Evolutionary conservation across 2,113 vertebrate genomes (phyloP), one percentile per base, ranked within the genome.

Genomic region (Lamprotornis superbus): DNA sequence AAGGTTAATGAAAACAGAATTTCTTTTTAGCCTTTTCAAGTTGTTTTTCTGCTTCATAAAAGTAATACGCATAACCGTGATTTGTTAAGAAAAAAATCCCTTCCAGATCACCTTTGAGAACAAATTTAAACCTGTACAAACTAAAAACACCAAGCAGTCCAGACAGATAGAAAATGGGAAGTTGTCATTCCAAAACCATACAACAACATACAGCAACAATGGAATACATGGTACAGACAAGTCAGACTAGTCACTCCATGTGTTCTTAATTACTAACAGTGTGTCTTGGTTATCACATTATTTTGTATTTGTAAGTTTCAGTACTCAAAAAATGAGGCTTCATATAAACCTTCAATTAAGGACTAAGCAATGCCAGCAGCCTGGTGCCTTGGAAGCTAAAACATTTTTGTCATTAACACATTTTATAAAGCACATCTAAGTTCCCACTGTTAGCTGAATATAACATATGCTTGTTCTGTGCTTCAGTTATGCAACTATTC

Each of bases 1-100:
- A 95, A 96, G 92, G 94, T 95, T 97, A 96, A 97, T 90, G 90
- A 95, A 96, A 94, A 95, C 96, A 96, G 75, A 93, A 74, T 73
- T 90, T 92, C 68, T 60, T 93, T 87, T 93, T 56, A 96, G 85
- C 90, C 96, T 96, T 96, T 97, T 95, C 79, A 96, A 93, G 92
- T 93, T 93, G 50, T 55, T 96, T 94, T 64, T 64, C 83, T 90
- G 79, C 55, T 93, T 70, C 64, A 69, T 35, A 47, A 68, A 92
- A 84, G 42, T 75, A 78, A 81, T 15, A 57, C 3, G 16, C 30
- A 35, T 80, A 89, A 94, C 56, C 44, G 78, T 11, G 7, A 82
- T 71, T 87, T 79, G 22, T 64, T 52, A 46, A 69, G 16, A 67
- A 87, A 93, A 93, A 63, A 56, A 28, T 4, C 12, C 20, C 23